Evolutionary conservation across 1,140 invertebrate species (phyloP), one percentile per base, ranked within the genome.

Genomic region (Pachypsylla venusta): DNA sequence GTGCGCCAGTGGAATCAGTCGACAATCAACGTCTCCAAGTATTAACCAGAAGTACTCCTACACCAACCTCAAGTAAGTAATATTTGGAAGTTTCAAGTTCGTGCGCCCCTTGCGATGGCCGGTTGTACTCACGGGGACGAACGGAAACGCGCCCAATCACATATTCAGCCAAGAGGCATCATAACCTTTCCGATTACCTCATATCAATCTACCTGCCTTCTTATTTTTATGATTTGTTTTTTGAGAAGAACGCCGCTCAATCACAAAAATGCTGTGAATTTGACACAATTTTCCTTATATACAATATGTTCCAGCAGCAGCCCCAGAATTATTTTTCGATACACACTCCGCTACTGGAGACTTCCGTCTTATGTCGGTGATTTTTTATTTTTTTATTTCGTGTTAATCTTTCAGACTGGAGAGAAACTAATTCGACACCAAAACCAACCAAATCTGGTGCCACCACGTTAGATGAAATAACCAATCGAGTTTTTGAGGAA

Each of bases 401-500:
- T 22, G 58, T 22, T 56, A 16, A 35, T 39, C 26, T 53, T 57
- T 19, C 20, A 59, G 60, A 25, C 20, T 56, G 60, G 57, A 58
- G 56, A n/a, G 56, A 58, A 10, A 39, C 27, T 14, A 53, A 7
- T 22, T 35, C 35, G 2, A 58, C 13, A 14, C 12, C 42, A 4
- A 61, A 58, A 39, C 56, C 61, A 24, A 66, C 64, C 56, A n/a
- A n/a, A n/a, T n/a, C n/a, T n/a, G 55, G 61, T 30, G 40, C 57
- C 7, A 71, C 73, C 7, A 79, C 80, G 7, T 71, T 88, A 48
- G 84, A 89, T 64, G 85, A 87, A 71, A 84, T 89, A 42, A 89
- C 87, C 22, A 89, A 89, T 74, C 79, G 81, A 72, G 85, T 89
- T 55, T 91, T 88, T 71, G 85, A 87, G 68, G 85, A 87, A 64